These are phyloP conservation scores for Rotaria magnacalcarata DNA, from an alignment of 2,888 invertebrate species.

Conservation along the genomic window DNA sequence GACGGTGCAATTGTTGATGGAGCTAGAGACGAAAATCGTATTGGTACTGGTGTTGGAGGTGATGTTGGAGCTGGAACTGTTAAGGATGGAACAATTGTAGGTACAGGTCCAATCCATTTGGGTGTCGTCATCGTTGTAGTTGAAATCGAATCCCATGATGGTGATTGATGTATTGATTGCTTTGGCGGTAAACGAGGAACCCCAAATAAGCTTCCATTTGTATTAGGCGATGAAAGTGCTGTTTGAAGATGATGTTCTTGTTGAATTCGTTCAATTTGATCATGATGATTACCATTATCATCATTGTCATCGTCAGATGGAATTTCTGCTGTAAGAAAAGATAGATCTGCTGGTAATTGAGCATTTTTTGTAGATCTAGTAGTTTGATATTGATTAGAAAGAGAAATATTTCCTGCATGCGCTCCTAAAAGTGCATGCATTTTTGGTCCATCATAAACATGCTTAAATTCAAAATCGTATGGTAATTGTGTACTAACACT, in stretches of 20 bases:
- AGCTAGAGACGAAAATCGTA: not conserved
- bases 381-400: not conserved
- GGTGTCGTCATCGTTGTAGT: not conserved
- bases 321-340: not conserved
- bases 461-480: slow-evolving; percentile 34
- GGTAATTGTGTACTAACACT: not conserved
- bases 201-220: slow-evolving; percentile 26
- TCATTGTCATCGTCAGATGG: not conserved
- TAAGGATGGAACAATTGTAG: not conserved
- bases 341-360: not conserved
- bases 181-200: slow-evolving; percentile 27
- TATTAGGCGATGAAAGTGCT: not conserved
- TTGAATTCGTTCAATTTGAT: not conserved
- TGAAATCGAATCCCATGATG: not conserved
- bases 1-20: not conserved
- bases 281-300: not conserved
- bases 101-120: not conserved
- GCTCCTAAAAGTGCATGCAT: not conserved
- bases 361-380: not conserved
- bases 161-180: not conserved
- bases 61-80: not conserved
- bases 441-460: not conserved
- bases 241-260: not conserved
- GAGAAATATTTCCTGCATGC: not conserved
- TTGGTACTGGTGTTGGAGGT: not conserved